Percentiles rank a stretch among this genome's conserved stretches.
Conservation (phyloP, 1,140 invertebrate genomes). For the Megalopta genalis region DNA sequence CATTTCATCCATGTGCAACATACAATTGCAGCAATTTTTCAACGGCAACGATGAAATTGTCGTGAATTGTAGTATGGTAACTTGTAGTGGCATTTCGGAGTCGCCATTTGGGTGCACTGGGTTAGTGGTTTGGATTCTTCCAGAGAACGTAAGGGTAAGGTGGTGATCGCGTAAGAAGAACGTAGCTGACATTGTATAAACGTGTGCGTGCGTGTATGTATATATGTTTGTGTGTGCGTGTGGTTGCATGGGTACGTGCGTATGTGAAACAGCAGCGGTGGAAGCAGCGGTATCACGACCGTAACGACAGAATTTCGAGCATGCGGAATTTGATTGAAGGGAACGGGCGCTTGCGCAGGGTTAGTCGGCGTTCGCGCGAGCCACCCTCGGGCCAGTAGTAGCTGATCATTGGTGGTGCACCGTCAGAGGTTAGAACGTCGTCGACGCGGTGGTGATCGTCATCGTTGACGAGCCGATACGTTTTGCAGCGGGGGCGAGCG, state of each 20-base stretch:
- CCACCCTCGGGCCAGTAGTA: conserved; percentile 51
- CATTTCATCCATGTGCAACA: no score
- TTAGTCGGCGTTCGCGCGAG: conserved; percentile 40
- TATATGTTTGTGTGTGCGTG: no score
- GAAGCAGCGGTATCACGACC: neutral
- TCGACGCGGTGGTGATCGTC: conserved; percentile 20
- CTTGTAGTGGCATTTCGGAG: no score
- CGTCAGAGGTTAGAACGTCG: conserved; percentile 39
- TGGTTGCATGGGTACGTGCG: neutral
- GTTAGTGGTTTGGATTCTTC: no score
- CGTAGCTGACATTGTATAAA: neutral
- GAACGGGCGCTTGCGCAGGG: conserved; percentile 65
- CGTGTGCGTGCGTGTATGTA: neutral
- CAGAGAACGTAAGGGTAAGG: no score
- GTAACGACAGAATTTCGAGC: conserved; percentile 53
- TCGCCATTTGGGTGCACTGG: no score
- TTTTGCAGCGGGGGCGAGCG: conserved; percentile 12
- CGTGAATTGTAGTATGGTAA: no score
- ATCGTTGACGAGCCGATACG: conserved; percentile 20
- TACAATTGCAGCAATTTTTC: no score
- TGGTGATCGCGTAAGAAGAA: neutral
- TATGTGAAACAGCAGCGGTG: neutral
- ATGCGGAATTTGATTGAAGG: conserved; percentile 67
- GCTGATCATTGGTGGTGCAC: conserved; percentile 61
- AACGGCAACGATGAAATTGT: no score